Percentiles rank a stretch among this genome's conserved stretches.
phyloP scores from a whole-genome alignment of 1,140 invertebrate species.

The Platorchestia sp. region DNA sequence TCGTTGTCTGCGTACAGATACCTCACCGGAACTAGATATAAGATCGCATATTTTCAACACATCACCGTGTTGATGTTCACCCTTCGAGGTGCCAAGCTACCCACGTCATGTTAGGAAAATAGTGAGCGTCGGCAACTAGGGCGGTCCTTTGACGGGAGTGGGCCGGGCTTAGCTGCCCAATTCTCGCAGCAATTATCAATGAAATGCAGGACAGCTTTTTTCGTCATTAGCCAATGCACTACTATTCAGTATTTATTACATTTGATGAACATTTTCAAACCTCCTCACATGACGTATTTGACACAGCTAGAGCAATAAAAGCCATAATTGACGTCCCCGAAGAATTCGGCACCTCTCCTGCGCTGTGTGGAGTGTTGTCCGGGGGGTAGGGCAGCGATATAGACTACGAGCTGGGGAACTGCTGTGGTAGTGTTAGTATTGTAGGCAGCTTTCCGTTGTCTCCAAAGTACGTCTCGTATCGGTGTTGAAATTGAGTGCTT shows the following conservation, averaged over 20 bases:
- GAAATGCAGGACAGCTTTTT: neutral
- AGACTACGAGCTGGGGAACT: conserved; percentile 33
- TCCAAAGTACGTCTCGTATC: conserved; percentile 22
- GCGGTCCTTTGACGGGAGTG: neutral
- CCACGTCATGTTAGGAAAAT: conserved; percentile 50
- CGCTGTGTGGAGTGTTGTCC: neutral
- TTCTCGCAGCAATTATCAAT: conserved; percentile 19
- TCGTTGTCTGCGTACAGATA: neutral
- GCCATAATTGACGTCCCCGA: neutral
- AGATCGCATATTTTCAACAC: conserved; percentile 46
- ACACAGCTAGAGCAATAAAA: neutral
- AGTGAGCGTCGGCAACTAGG: conserved; percentile 48
- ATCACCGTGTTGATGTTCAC: conserved; percentile 51
- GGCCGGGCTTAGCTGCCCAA: conserved; percentile 26
- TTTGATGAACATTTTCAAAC: neutral
- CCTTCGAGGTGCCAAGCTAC: conserved; percentile 52
- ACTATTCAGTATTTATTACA: neutral
- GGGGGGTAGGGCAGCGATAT: conserved; percentile 40
- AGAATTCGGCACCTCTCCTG: conserved; percentile 28
- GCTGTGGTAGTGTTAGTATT: conserved; percentile 49
- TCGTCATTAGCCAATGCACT: neutral
- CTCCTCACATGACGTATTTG: neutral
- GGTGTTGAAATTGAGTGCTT: neutral
- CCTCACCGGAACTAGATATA: conserved; percentile 30
- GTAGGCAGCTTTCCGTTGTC: conserved; percentile 50